Evolutionary conservation across 2,113 vertebrate genomes (phyloP), one percentile per base, ranked within the genome.

Genomic region (Puffinus mauretanicus): DNA sequence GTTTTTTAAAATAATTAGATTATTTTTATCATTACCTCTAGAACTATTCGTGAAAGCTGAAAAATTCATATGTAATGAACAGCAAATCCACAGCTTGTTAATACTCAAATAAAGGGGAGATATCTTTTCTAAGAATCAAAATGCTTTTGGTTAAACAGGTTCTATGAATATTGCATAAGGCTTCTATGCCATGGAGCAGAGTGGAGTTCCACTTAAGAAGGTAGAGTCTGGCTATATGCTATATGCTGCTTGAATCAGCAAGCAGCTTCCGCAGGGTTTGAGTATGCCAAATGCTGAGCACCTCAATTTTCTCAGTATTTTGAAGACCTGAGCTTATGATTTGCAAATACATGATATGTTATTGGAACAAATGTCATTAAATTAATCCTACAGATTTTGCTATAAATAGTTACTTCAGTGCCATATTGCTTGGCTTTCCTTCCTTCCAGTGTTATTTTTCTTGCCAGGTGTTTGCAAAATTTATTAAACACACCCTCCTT

Each of bases 151-250:
- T 93, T 81, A 88, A 85, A 72, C 55, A 67, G 69, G 44, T 81
- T 91, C 57, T 78, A 13, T 91, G 44, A 94, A 93, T 93, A 90
- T 76, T 91, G 38, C 38, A 82, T 84, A 82, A 93, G 69, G 49
- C 61, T 94, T 71, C 64, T 83, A 1, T 47, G 80, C 61, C 49
- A 32, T 3, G 15, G 22, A 94, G 47, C 80, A 49, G 86, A 73
- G 55, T 30, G 32, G 44, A 61, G 9, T 73, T 95, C 47, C 14
- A 67, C 44, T 86, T 67, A 30, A 40, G 72, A 57, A 81, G n/a
- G 38, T 6, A 72, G 62, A 60, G 10, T 57, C 47, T 86, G 60
- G 27, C 57, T 84, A 26, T 42, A 16, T 36, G 82, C 58, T 87
- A 13, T 27, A 8, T 34, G 67, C 82, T 66, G 80, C 65, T 73